Percentiles rank a stretch among this genome's conserved stretches.
These are phyloP conservation scores for Alitta virens DNA, from an alignment of 2,888 invertebrate genomes.

Conservation along the genomic window DNA sequence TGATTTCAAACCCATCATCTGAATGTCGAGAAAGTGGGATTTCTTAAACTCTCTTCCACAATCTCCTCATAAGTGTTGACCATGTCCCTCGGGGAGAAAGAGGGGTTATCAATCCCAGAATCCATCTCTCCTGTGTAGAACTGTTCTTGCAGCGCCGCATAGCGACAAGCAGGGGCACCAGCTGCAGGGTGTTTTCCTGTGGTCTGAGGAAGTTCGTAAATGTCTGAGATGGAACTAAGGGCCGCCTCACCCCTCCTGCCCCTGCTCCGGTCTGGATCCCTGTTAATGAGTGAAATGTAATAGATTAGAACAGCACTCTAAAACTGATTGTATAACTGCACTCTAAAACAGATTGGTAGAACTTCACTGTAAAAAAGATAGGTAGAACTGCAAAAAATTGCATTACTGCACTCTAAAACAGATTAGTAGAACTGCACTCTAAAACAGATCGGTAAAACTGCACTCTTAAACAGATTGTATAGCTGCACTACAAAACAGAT, in stretches of 20 bases:
- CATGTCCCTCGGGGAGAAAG: not conserved
- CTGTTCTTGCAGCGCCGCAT: constrained; percentile 1
- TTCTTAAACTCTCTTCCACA: not conserved
- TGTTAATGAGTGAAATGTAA: not conserved
- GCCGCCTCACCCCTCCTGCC: not conserved
- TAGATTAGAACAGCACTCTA: too few species aligned
- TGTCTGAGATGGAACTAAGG: constrained; percentile 5
- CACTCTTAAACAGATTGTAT: too few species aligned
- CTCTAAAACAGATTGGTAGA: too few species aligned
- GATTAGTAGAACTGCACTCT: too few species aligned
- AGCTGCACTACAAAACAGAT: too few species aligned
- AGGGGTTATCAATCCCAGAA: not conserved
- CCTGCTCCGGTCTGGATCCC: constrained; percentile 2
- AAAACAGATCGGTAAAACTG: too few species aligned
- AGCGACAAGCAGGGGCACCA: not conserved
- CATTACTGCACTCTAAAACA: too few species aligned
- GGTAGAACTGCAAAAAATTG: too few species aligned
- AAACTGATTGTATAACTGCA: too few species aligned
- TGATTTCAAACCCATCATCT: constrained; percentile 4
- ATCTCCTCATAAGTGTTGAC: constrained; percentile 15
- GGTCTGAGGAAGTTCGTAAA: constrained; percentile 6
- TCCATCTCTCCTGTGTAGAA: constrained; percentile 3
- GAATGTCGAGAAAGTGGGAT: constrained; percentile 8
- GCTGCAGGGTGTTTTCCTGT: not conserved
- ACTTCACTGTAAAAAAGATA: too few species aligned